These are phyloP conservation scores for Brachionus manjavacas DNA, from an alignment of 1,140 invertebrate species.

Conservation along the genomic window DNA sequence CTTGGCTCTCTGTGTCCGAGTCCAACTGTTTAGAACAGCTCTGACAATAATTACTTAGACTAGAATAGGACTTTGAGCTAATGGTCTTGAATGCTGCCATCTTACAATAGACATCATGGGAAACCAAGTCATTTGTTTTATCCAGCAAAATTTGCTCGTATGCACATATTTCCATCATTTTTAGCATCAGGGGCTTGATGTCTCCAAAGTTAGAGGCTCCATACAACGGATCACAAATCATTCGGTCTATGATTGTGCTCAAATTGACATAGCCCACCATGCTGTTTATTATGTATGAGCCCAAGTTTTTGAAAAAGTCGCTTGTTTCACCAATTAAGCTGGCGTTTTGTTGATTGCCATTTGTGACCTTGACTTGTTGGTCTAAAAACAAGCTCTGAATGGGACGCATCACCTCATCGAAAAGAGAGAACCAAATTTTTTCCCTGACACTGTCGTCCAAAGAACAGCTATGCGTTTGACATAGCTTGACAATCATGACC, in stretches of 20 bases:
- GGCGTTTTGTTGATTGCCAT: conserved; percentile 44
- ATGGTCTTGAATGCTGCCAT: background rate
- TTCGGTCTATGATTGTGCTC: conserved; percentile 61
- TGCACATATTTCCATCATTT: conserved; percentile 62
- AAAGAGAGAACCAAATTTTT: conserved; percentile 61
- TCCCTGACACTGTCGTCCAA: conserved; percentile 44
- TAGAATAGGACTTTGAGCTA: background rate
- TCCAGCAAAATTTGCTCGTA: conserved; percentile 57
- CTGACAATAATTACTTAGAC: conserved; percentile 19
- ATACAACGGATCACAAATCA: conserved; percentile 54
- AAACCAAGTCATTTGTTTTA: conserved; percentile 24
- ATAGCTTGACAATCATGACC: background rate
- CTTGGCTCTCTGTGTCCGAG: background rate
- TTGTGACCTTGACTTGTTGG: conserved; percentile 49
- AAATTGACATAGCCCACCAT: conserved; percentile 64
- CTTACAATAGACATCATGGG: conserved; percentile 14
- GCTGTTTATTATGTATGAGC: conserved; percentile 61
- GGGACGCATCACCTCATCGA: conserved; percentile 60
- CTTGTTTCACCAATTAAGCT: background rate
- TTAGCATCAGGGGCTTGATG: conserved; percentile 60
- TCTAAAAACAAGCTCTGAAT: conserved; percentile 56
- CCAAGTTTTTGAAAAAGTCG: conserved; percentile 56
- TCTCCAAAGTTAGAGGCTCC: conserved; percentile 60
- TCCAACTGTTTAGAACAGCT: background rate
- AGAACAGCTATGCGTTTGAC: conserved; percentile 29